Percentiles rank a stretch among this genome's conserved stretches.
These are phyloP conservation scores for Steatornis caripensis DNA, from an alignment of 2,113 vertebrate species.

Conservation along the genomic window DNA sequence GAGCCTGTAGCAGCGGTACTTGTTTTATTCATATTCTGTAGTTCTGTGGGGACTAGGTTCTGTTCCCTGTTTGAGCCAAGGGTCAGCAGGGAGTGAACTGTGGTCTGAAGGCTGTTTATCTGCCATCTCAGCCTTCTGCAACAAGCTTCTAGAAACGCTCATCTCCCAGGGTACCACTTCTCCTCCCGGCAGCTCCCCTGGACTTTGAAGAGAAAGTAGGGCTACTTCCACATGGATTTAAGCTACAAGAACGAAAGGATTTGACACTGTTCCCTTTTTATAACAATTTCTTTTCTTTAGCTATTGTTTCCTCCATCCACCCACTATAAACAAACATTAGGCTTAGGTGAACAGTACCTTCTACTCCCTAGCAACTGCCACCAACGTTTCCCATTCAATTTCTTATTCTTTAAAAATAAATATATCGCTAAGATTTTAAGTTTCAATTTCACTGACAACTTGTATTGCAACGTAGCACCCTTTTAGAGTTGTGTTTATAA, in stretches of 20 bases:
- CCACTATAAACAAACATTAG: background rate
- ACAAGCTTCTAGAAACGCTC: background rate
- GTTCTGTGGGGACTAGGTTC: background rate
- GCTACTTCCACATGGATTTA: background rate
- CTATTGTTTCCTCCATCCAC: background rate
- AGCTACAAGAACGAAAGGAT: background rate
- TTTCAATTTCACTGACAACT: constrained; percentile 11
- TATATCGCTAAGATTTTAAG: background rate
- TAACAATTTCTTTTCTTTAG: background rate
- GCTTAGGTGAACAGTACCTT: background rate
- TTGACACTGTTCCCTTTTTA: background rate
- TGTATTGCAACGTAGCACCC: background rate
- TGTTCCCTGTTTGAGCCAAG: background rate
- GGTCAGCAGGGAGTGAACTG: background rate
- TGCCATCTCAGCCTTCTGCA: background rate
- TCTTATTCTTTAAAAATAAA: background rate
- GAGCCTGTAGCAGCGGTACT: background rate
- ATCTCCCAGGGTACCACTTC: background rate
- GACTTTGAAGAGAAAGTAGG: background rate
- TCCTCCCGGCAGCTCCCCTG: background rate
- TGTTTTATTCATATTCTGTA: background rate
- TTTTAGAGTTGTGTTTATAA: background rate
- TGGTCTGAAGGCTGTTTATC: background rate
- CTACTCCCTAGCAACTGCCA: background rate
- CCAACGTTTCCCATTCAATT: background rate